These are phyloP conservation scores for Castor canadensis DNA, from an alignment of 2,113 vertebrate species.

Conservation along the genomic window DNA sequence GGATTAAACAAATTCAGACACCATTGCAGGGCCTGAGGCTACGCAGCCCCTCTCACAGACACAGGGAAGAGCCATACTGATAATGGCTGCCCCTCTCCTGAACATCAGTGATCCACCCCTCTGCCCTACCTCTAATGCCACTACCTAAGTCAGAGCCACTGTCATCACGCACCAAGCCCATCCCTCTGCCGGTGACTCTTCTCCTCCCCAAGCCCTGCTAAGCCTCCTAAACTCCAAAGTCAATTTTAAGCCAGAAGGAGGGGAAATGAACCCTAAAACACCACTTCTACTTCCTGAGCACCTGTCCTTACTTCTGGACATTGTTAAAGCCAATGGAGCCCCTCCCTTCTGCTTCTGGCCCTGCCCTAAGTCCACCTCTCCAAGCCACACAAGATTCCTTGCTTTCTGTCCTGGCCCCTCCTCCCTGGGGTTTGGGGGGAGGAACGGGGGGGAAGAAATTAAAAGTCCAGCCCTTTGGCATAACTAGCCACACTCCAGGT, in stretches of 20 bases:
- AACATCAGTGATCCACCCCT: not conserved
- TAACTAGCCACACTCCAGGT: not conserved
- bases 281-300: not conserved
- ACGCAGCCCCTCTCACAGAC: not conserved
- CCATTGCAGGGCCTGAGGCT: not conserved
- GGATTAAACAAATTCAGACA: rapidly evolving
- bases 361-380: not conserved
- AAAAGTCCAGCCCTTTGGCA: not conserved
- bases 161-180: rapidly evolving
- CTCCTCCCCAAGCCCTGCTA: not conserved
- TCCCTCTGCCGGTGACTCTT: not conserved
- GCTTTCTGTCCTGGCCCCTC: not conserved
- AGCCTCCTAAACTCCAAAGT: not conserved
- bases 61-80: not conserved
- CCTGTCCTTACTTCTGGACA: rapidly evolving
- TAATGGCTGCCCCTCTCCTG: rapidly evolving
- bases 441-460: not conserved
- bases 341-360: not conserved
- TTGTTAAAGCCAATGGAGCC: not conserved
- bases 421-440: not conserved
- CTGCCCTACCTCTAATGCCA: not conserved
- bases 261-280: rapidly evolving
- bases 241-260: not conserved
- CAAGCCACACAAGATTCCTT: not conserved
- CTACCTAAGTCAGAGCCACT: not conserved